Base-by-base conservation (phyloP, 2,113 vertebrate genomes). In the Eurystomus gularis region DNA sequence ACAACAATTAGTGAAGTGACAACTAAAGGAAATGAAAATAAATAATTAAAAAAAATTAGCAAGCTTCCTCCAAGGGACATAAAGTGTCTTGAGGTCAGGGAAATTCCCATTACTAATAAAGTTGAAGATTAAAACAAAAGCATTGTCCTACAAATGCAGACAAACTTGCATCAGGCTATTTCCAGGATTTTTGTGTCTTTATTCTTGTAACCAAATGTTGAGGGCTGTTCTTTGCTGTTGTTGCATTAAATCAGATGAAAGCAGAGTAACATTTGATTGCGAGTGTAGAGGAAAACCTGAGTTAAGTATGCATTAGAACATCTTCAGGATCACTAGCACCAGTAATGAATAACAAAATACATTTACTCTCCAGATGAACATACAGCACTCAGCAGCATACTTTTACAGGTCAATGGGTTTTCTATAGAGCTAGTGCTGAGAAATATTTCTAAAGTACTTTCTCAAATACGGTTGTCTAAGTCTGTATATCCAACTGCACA, bases 321-420 rank as follows among this genome's bases (percentile, higher is more conserved):
- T 90, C 86, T 86, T 94, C 65, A 84, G 86, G 72, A 97, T 91
- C 82, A 52, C 91, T 62, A 89, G 44, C 35, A 68, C 42, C 71
- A 71, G 88, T 94, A 97, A 91, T 88, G 73, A 94, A 66, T 90
- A 96, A 94, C 70, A 84, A 90, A 90, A 84, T 96, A 86, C 66
- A 89, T 95, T 97, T 91, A 90, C 71, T 75, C 57, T 77, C 86
- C 80, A 84, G 46, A 79, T 46, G 86, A 95, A 86, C 78, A 90
- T 44, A 64, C 1, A 96, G 90, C 62, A 95, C 76, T 96, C 72
- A 20, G 92, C 86, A 96, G 75, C 81, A 51, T 40, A 70, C 78
- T 97, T 97, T 97, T 82, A 95, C 96, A 98, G 97, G 97, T 97
- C 98, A 98, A 11, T 94, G 96, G 46, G 42, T 98, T 97, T 97